Conservation (phyloP, 1,140 invertebrate species). For the Asbolus verrucosus region DNA sequence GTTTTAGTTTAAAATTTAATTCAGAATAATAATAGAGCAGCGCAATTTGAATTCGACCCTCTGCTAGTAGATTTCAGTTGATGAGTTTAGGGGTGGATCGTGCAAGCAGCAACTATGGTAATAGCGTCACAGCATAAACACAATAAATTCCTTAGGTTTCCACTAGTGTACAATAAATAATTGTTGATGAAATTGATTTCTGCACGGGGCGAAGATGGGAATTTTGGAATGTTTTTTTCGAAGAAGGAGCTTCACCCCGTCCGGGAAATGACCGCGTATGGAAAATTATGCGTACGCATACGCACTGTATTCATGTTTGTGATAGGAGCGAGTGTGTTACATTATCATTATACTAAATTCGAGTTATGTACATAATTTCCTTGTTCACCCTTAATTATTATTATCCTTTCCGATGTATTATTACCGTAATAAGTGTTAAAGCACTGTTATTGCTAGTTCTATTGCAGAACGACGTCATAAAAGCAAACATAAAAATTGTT, state of each 20-base stretch:
- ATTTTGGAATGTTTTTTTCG: too few relatives aligned
- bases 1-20: constrained; percentile 51
- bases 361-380: constrained; percentile 52
- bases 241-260: too few relatives aligned
- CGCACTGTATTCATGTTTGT: constrained; percentile 46
- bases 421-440: constrained; percentile 26
- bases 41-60: constrained; percentile 48
- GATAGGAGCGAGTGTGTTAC: constrained; percentile 50
- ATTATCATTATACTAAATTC: constrained; percentile 36
- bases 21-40: constrained; percentile 22
- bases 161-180: not conserved
- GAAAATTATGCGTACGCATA: too few relatives aligned
- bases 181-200: constrained; percentile 11
- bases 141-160: constrained; percentile 15
- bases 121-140: constrained; percentile 14
- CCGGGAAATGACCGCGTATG: too few relatives aligned
- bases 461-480: constrained; percentile 35
- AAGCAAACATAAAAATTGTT: constrained; percentile 59
- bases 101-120: too few relatives aligned
- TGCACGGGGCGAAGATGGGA: too few relatives aligned
- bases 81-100: too few relatives aligned
- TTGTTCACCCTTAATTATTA: constrained; percentile 24
- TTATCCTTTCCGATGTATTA: not conserved
- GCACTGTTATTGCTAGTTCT: constrained; percentile 44
- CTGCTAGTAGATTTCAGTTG: constrained; percentile 27